Evolutionary conservation across 2,797 vertebrate species (phyloP).

Genomic region (Bucorvus abyssinicus): DNA sequence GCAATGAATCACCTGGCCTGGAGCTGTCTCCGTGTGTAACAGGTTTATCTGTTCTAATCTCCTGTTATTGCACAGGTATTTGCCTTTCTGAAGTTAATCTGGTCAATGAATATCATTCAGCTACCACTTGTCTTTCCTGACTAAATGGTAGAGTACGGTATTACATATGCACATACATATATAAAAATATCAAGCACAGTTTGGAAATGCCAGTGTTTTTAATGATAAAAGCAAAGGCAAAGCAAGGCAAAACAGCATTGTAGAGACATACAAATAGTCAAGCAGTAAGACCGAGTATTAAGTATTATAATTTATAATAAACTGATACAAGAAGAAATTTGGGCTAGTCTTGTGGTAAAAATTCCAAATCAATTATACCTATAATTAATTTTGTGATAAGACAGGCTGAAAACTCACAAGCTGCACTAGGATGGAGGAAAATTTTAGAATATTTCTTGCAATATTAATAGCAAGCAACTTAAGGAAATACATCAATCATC

Average conservation of each 20-base stretch:
- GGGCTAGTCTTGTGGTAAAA: not conserved
- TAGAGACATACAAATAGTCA: not conserved
- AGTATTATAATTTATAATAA: not conserved
- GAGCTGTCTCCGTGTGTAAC: not conserved
- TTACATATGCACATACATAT: not conserved
- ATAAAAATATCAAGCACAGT: not conserved
- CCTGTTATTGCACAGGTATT: not conserved
- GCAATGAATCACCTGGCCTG: not conserved
- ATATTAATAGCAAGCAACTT: not conserved
- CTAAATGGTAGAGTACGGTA: not conserved
- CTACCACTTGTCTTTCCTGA: not conserved
- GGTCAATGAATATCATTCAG: not conserved
- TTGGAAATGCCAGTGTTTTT: not conserved
- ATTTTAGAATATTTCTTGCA: not conserved
- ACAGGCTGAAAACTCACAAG: not conserved
- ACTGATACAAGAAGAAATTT: not conserved
- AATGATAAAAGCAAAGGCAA: not conserved
- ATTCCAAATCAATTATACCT: not conserved
- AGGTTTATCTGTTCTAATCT: not conserved
- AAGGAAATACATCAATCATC: not conserved
- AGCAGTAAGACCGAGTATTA: not conserved
- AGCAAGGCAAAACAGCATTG: not conserved
- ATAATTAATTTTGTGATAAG: not conserved
- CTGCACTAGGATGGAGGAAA: not conserved
- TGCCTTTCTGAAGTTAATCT: not conserved